These are phyloP conservation scores for Hirtodrosophila trivittata DNA, from an alignment of 2,888 invertebrate genomes.

Conservation along the genomic window DNA sequence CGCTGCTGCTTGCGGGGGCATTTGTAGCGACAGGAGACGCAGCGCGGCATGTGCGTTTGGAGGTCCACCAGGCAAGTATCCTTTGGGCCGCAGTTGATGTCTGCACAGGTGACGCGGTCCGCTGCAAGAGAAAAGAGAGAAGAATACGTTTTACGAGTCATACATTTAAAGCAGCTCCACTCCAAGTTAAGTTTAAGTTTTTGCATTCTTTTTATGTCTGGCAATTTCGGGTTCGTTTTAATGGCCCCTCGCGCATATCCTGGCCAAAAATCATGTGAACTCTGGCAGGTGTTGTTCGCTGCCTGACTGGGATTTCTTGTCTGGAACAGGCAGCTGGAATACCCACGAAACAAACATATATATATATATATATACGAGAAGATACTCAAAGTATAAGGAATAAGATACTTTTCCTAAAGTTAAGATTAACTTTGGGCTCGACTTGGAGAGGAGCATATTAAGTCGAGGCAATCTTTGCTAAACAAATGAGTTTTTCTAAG, in stretches of 20 bases:
- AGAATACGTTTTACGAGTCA: conserved; percentile 58
- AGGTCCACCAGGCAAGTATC: conserved; percentile 89
- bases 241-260: conserved; percentile 48
- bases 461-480: no score
- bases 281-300: conserved; percentile 62
- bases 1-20: conserved; percentile 85
- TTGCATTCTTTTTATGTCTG: conserved; percentile 49
- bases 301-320: conserved; percentile 27
- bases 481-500: no score
- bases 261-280: conserved; percentile 51
- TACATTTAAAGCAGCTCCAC: conserved; percentile 45
- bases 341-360: not conserved
- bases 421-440: no score
- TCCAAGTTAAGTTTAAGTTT: conserved; percentile 24
- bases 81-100: conserved; percentile 87
- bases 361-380: no score
- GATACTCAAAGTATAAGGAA: no score
- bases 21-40: conserved; percentile 88
- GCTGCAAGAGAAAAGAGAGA: conserved; percentile 84
- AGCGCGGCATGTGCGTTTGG: conserved; percentile 87
- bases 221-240: conserved; percentile 61
- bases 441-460: no score
- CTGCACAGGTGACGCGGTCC: conserved; percentile 87
- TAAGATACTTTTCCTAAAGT: no score
- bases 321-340: conserved; percentile 16